Base-by-base conservation (phyloP, 2,888 invertebrate genomes). In the Geophilus truncorum region DNA sequence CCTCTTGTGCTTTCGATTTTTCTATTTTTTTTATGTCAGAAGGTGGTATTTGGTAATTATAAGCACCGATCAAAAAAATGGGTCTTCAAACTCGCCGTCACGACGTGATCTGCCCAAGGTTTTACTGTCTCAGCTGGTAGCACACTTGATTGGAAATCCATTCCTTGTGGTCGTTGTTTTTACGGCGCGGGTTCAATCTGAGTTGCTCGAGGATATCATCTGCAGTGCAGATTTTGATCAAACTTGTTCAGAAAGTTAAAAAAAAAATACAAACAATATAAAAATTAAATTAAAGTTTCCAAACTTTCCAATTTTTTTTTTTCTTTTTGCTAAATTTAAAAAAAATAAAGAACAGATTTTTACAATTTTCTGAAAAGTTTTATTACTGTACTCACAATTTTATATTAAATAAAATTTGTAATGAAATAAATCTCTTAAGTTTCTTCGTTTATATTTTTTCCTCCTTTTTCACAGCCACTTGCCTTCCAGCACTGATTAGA, bases 161-260 rank as follows among this genome's bases (percentile, higher is more conserved):
- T 70, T 25, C 70, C 70, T 51, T 70, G 70, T 70, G 70, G 70
- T 70, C 70, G 70, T 70, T 70, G 70, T 70, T 70, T 70, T 70
- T 70, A 70, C 23, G 70, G 25, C 25, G 25, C n/a, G 51, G 15
- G 57, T 62, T 62, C 57, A 62, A 62, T 62, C 21, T 21, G 18
- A 21, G 21, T 62, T 70, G 70, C 70, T 70, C 10, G 12, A 25
- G 70, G 70, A 28, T 28, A 70, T 25, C 70, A 70, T 70, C 70
- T 70, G 70, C 70, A 70, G 12, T 28, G 28, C 70, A 28, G 70
- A 70, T 70, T 70, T 70, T 70, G 15, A 51, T 51, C 18, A 51
- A n/a, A 51, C 51, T 51, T 51, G 15, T 18, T 51, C 2, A 25
- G 12, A 70, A 25, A 28, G 28, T 12, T 7, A 4, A 18, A 28